Evolutionary conservation across 1,140 invertebrate genomes (phyloP).

Genomic region (Cotesia typhae): DNA sequence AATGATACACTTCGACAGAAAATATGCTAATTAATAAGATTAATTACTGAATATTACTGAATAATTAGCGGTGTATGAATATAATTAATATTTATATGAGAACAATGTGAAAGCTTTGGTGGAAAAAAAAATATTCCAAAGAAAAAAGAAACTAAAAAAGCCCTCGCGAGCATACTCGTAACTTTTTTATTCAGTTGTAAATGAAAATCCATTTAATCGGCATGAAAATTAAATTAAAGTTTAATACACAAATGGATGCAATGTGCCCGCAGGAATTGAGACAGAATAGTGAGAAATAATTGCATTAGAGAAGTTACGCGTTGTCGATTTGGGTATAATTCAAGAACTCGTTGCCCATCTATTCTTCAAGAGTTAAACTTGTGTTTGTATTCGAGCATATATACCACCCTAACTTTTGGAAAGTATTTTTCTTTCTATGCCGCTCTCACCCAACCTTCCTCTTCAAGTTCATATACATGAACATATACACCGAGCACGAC

Average conservation of each 20-base stretch:
- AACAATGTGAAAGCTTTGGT: not conserved
- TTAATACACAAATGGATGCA: slow-evolving; percentile 61
- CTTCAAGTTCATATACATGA: too few relatives aligned
- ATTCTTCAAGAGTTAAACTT: slow-evolving; percentile 46
- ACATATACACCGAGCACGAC: too few relatives aligned
- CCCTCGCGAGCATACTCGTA: slow-evolving; percentile 2
- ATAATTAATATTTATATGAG: too few relatives aligned
- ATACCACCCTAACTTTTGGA: slow-evolving; percentile 22
- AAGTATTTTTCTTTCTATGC: slow-evolving; percentile 3
- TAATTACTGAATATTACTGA: too few relatives aligned
- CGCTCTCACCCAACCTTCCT: not conserved
- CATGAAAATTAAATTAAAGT: slow-evolving; percentile 50
- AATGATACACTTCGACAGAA: too few relatives aligned
- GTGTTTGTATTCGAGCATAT: too few relatives aligned
- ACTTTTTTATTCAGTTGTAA: slow-evolving; percentile 38
- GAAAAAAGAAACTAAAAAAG: not conserved
- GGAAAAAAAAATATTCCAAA: not conserved
- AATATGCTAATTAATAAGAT: too few relatives aligned
- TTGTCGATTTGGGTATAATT: slow-evolving; percentile 54
- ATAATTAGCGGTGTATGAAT: too few relatives aligned
- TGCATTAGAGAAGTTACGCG: slow-evolving; percentile 49
- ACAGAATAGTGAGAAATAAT: slow-evolving; percentile 49
- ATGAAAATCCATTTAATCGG: slow-evolving; percentile 62
- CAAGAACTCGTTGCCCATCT: slow-evolving; percentile 56
- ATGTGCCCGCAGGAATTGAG: slow-evolving; percentile 43